Conservation (phyloP, 2,113 vertebrate species). For the Atrichornis clamosus region DNA sequence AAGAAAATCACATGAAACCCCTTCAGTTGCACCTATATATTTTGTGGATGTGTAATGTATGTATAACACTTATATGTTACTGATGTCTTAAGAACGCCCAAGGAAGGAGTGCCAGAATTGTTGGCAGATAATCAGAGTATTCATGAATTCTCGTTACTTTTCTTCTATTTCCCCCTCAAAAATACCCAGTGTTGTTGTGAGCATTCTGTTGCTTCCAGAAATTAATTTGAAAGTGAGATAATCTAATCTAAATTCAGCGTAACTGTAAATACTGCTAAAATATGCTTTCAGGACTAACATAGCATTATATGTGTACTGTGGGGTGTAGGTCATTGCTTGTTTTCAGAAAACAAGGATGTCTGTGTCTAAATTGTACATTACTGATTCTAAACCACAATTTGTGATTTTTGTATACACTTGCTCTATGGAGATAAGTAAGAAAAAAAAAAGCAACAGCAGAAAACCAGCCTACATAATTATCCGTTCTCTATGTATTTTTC, state of each 20-base stretch:
- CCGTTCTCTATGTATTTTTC: not conserved
- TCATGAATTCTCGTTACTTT: not conserved
- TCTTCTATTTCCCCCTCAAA: not conserved
- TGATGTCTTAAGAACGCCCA: not conserved
- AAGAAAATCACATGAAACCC: not conserved
- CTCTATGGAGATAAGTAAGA: not conserved
- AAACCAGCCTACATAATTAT: not conserved
- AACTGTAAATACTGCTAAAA: slow-evolving; percentile 38
- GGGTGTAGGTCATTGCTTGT: slow-evolving; percentile 20
- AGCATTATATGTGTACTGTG: not conserved
- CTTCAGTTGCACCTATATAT: not conserved
- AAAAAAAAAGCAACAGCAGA: not conserved
- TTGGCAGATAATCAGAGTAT: not conserved
- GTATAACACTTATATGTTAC: not conserved
- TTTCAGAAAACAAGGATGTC: slow-evolving; percentile 55
- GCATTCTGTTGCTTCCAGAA: slow-evolving; percentile 26
- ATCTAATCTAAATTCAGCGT: slow-evolving; percentile 39
- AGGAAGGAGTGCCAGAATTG: not conserved
- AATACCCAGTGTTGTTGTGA: not conserved
- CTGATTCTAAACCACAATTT: slow-evolving; percentile 23
- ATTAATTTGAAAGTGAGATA: slow-evolving; percentile 14
- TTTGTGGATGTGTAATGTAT: not conserved
- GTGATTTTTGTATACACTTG: not conserved
- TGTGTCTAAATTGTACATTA: slow-evolving; percentile 9
- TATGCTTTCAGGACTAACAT: slow-evolving; percentile 8